These are phyloP conservation scores for Unio delphinus DNA, from an alignment of 2,888 invertebrate genomes.

Conservation along the genomic window DNA sequence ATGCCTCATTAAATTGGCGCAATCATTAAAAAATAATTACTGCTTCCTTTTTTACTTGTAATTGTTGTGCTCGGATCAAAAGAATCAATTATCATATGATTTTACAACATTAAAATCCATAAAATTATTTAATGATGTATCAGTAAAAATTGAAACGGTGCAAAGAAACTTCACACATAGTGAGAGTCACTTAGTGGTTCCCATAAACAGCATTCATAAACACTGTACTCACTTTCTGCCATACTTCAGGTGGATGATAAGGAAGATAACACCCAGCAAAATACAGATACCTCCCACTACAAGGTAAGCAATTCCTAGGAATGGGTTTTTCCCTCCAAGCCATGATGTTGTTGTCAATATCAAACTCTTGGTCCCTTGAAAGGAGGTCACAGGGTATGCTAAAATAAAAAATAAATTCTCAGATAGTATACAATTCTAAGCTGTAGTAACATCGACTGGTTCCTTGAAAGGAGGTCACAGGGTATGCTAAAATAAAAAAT, in stretches of 20 bases:
- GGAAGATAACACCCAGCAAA: conserved; percentile 89
- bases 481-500: not conserved
- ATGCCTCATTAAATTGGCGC: too few relatives aligned
- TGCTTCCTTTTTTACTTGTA: too few relatives aligned
- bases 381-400: conserved; percentile 89
- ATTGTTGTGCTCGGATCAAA: too few relatives aligned
- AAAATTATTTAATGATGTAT: too few relatives aligned
- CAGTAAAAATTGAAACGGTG: too few relatives aligned
- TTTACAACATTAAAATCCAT: too few relatives aligned
- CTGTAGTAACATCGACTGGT: conserved; percentile 10
- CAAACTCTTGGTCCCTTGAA: conserved; percentile 94
- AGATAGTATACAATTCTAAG: not conserved
- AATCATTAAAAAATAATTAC: too few relatives aligned
- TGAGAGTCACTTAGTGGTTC: too few relatives aligned
- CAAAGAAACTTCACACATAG: too few relatives aligned
- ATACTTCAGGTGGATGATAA: conserved; percentile 96
- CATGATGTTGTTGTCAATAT: conserved; percentile 97
- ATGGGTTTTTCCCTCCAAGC: conserved; percentile 97
- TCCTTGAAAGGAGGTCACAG: too few relatives aligned
- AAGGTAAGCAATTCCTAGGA: conserved; percentile 97
- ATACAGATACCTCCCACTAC: conserved; percentile 96
- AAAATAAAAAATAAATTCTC: conserved; percentile 8
- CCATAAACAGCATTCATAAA: too few relatives aligned
- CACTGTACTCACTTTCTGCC: conserved; percentile 87
- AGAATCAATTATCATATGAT: too few relatives aligned